Conservation (phyloP, 2,797 vertebrate genomes). For the Aphelocoma californica region DNA sequence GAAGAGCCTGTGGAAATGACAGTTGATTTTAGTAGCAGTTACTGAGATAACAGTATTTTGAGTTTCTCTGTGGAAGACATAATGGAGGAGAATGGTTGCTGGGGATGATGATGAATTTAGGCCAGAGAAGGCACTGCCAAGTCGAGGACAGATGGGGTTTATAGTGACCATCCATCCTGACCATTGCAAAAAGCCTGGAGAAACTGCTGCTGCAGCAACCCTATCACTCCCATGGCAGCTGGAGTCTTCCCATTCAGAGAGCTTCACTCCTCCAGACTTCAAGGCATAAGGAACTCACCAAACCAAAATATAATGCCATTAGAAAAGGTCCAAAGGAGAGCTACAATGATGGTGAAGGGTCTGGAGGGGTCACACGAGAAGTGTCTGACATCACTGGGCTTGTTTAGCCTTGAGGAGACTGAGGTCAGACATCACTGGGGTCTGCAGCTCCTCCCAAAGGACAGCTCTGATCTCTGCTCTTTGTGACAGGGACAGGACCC, state of each 20-base stretch:
- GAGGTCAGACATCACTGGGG: background rate
- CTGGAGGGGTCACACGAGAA: background rate
- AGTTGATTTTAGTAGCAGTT: background rate
- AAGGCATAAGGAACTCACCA: background rate
- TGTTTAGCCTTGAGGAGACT: background rate
- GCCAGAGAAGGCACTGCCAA: background rate
- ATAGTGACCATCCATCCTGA: background rate
- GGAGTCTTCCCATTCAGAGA: accelerated
- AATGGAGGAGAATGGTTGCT: background rate
- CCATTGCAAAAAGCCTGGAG: background rate
- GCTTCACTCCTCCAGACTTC: background rate
- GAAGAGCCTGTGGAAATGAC: background rate
- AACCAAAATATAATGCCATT: background rate
- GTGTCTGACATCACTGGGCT: background rate
- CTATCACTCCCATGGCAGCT: background rate
- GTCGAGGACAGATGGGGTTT: background rate
- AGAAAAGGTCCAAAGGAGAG: background rate
- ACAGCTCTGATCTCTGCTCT: accelerated
- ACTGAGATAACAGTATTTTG: background rate
- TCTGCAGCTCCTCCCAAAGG: background rate
- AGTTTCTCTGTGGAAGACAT: background rate
- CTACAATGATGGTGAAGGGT: background rate
- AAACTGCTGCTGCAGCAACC: background rate
- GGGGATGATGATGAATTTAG: background rate
- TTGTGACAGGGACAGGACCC: background rate